Conservation (phyloP, 1,140 invertebrate species). For the Mercenaria mercenaria region DNA sequence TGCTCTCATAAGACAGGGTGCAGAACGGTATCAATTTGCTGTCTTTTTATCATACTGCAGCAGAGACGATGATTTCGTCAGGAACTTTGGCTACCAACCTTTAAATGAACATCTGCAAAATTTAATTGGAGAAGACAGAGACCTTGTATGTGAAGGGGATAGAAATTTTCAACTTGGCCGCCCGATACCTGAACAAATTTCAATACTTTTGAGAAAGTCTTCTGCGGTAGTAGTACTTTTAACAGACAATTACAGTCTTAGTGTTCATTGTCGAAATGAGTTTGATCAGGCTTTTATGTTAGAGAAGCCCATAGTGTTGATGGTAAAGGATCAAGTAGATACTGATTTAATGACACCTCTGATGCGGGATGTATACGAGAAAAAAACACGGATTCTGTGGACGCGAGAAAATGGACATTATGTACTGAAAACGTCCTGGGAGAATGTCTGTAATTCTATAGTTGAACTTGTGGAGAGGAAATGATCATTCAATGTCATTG, state of each 20-base stretch:
- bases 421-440: neutral
- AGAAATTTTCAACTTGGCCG: neutral
- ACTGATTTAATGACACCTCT: neutral
- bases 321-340: neutral
- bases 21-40: neutral
- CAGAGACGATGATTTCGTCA: neutral
- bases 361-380: neutral
- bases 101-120: neutral
- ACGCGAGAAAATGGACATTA: neutral
- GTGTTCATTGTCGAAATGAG: neutral
- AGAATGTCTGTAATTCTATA: neutral
- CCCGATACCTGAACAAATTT: neutral
- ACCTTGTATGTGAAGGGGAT: neutral
- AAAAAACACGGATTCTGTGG: neutral
- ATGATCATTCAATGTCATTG: too few species aligned
- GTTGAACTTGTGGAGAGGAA: neutral
- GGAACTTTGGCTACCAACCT: neutral
- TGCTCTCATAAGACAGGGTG: neutral
- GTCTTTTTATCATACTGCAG: neutral
- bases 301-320: neutral
- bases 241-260: neutral
- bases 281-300: neutral
- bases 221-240: neutral
- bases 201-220: neutral
- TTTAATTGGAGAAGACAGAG: neutral